Evolutionary conservation across 2,113 vertebrate genomes (phyloP).

Genomic region (Entomyzon cyanotis): DNA sequence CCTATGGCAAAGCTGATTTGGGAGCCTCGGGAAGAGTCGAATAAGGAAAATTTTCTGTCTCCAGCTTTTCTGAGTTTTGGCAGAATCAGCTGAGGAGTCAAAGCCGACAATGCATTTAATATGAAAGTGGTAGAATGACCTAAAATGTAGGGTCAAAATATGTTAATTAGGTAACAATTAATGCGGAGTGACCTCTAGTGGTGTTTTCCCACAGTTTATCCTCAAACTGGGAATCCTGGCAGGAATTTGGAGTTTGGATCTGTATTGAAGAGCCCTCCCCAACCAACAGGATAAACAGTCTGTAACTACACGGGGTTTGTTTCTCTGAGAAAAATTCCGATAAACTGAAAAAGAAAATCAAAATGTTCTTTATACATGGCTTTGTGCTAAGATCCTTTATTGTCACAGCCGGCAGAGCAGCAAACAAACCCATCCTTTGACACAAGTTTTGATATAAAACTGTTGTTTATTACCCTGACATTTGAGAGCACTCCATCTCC

Average conservation of each 20-base stretch:
- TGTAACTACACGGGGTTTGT: background rate
- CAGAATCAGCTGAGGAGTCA: background rate
- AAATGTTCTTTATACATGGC: background rate
- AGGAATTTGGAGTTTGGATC: background rate
- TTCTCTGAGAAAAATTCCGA: background rate
- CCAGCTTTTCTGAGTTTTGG: background rate
- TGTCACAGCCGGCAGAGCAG: background rate
- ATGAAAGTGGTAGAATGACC: background rate
- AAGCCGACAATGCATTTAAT: background rate
- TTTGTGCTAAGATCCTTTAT: background rate
- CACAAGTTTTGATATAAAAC: background rate
- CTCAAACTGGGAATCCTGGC: background rate
- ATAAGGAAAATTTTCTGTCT: background rate
- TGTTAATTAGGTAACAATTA: conserved; percentile 53
- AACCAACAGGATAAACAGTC: background rate
- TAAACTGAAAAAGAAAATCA: background rate
- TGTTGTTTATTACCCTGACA: background rate
- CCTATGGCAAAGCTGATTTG: background rate
- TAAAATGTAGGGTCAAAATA: background rate
- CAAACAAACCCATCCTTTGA: rapidly evolving
- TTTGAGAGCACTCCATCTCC: background rate
- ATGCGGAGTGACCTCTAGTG: conserved; percentile 63
- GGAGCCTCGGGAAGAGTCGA: background rate
- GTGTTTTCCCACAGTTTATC: background rate
- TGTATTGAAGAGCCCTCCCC: rapidly evolving